A percentile compares a stretch with the other conserved stretches of the same genome.
Evolutionary conservation across 2,113 vertebrate species (phyloP).

Genomic region (Ciconia maguari): DNA sequence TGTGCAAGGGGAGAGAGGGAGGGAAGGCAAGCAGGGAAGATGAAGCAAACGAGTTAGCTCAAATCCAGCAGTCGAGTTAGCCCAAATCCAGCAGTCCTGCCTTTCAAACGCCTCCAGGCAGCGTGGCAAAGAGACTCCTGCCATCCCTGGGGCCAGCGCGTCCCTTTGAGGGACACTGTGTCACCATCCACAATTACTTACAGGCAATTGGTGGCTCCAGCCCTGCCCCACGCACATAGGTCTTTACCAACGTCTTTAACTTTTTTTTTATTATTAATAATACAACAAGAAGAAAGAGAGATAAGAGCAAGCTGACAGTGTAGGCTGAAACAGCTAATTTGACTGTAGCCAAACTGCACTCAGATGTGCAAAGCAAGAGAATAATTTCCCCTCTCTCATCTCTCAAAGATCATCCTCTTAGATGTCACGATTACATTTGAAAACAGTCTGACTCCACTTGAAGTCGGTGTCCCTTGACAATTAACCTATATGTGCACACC

Average conservation of each 20-base stretch:
- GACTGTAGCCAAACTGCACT: slow-evolving; percentile 59
- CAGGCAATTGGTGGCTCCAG: neutral
- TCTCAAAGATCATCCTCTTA: slow-evolving; percentile 49
- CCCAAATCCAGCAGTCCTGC: neutral
- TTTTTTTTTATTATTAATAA: slow-evolving; percentile 42
- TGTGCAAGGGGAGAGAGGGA: neutral
- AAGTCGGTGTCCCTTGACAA: slow-evolving; percentile 1
- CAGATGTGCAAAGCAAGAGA: slow-evolving; percentile 61
- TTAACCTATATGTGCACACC: slow-evolving; percentile 28
- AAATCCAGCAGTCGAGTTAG: neutral
- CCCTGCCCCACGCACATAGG: neutral
- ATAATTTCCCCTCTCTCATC: slow-evolving; percentile 56
- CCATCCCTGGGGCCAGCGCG: neutral
- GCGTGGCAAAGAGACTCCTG: neutral
- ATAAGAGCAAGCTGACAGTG: slow-evolving; percentile 55
- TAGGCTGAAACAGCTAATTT: slow-evolving; percentile 59
- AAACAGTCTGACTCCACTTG: slow-evolving; percentile 36
- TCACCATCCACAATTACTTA: neutral
- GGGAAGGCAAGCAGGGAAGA: neutral
- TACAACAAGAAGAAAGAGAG: slow-evolving; percentile 59
- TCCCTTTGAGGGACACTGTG: neutral
- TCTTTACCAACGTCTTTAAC: neutral
- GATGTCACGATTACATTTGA: slow-evolving; percentile 19
- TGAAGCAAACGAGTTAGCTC: neutral
- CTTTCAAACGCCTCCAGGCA: neutral